These are phyloP conservation scores for Lithobates sylvaticus DNA, from an alignment of 2,797 vertebrate species.

Conservation along the genomic window DNA sequence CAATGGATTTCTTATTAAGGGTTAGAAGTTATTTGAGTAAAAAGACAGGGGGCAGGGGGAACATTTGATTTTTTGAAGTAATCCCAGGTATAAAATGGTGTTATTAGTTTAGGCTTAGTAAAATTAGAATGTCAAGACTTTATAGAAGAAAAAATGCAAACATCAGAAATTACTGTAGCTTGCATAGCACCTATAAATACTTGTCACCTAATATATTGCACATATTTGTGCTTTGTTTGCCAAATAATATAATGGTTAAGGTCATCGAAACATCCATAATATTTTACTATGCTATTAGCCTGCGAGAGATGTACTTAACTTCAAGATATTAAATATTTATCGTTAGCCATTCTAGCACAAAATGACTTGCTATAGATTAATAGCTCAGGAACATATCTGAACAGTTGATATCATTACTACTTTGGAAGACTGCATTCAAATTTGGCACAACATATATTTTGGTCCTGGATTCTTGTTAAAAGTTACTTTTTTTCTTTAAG, in stretches of 20 bases:
- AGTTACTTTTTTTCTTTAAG: background rate
- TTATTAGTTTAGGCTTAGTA: background rate
- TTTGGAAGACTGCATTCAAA: constrained; percentile 4
- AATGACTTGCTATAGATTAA: constrained; percentile 24
- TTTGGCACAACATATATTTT: constrained; percentile 36
- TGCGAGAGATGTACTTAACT: constrained; percentile 3
- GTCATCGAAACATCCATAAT: constrained; percentile 17
- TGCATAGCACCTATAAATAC: constrained; percentile 1
- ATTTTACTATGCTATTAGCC: constrained; percentile 34
- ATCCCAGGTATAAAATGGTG: background rate
- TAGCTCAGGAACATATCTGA: constrained; percentile 10
- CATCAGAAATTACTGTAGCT: background rate
- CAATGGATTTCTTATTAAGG: too few species aligned
- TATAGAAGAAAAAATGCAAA: background rate
- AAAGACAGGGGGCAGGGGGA: too few species aligned
- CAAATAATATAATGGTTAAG: constrained; percentile 26
- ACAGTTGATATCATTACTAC: background rate
- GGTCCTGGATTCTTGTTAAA: constrained; percentile 31
- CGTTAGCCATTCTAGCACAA: constrained; percentile 3
- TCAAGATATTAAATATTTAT: constrained; percentile 34
- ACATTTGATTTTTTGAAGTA: background rate
- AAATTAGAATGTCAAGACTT: background rate
- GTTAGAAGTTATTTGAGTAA: too few species aligned
- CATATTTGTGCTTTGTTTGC: constrained; percentile 29
- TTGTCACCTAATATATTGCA: constrained; percentile 15